Conservation (phyloP, 2,888 invertebrate species). For the Hirtodrosophila cameraria region DNA sequence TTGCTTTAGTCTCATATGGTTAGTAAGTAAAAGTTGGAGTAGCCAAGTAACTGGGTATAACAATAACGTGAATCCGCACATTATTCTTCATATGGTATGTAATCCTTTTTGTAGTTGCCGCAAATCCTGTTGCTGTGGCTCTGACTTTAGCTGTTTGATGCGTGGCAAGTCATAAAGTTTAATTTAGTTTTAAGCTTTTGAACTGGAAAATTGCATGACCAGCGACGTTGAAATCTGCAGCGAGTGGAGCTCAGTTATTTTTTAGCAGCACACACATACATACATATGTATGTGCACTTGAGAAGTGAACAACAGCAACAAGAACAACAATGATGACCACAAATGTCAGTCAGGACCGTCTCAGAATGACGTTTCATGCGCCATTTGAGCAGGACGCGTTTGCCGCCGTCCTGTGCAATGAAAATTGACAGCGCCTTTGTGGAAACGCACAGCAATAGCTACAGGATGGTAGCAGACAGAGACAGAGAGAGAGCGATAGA, state of each 20-base stretch:
- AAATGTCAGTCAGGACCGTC: conserved; percentile 58
- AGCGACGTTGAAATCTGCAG: conserved; percentile 36
- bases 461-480: conserved; percentile 18
- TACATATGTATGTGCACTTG: conserved; percentile 10
- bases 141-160: conserved; percentile 20
- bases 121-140: conserved; percentile 64
- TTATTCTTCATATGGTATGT: conserved; percentile 76
- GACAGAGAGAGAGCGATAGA: background rate
- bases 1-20: background rate
- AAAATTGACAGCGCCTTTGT: conserved; percentile 63
- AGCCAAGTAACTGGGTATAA: conserved; percentile 31
- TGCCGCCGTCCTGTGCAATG: conserved; percentile 39
- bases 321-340: conserved; percentile 36
- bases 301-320: conserved; percentile 22
- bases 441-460: conserved; percentile 42
- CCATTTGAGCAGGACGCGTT: conserved; percentile 58
- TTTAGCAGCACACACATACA: conserved; percentile 39
- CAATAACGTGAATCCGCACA: conserved; percentile 56
- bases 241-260: conserved; percentile 49
- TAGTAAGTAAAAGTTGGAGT: background rate
- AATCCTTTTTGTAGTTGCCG: conserved; percentile 75
- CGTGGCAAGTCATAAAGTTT: conserved; percentile 76
- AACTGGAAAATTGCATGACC: conserved; percentile 77
- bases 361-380: conserved; percentile 58
- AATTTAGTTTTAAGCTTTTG: conserved; percentile 80